Evolutionary conservation across 2,888 invertebrate genomes (phyloP).

Genomic region (Hypselothyrea guttata): DNA sequence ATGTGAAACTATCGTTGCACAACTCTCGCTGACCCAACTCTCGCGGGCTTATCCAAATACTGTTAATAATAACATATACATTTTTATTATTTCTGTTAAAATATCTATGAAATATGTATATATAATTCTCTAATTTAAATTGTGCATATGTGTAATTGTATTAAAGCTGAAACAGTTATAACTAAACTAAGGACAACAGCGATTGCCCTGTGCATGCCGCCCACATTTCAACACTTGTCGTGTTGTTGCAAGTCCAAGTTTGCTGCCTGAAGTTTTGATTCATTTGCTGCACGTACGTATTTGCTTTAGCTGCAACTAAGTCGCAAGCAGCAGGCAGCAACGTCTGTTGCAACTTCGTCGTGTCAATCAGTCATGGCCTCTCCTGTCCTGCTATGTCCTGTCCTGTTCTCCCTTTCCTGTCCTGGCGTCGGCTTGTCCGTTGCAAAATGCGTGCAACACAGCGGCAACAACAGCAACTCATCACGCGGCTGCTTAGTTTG

Average conservation of each 20-base stretch:
- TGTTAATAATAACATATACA: too few relatives aligned
- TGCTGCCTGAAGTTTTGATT: constrained; percentile 55
- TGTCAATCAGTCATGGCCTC: constrained; percentile 16
- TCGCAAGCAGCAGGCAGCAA: constrained; percentile 26
- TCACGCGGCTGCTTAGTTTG: constrained; percentile 32
- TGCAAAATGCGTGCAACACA: constrained; percentile 45
- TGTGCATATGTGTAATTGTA: neutral
- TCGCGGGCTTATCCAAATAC: too few relatives aligned
- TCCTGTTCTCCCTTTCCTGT: too few relatives aligned
- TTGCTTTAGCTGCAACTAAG: constrained; percentile 41
- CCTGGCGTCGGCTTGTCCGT: constrained; percentile 28
- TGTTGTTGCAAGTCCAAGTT: constrained; percentile 12
- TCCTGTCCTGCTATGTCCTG: too few relatives aligned
- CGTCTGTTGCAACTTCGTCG: constrained; percentile 23
- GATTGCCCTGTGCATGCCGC: constrained; percentile 2
- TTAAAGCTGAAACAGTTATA: neutral
- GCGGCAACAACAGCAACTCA: constrained; percentile 18
- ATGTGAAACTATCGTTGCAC: too few relatives aligned
- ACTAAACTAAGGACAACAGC: neutral
- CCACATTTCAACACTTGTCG: constrained; percentile 45
- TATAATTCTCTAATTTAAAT: too few relatives aligned
- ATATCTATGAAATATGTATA: too few relatives aligned
- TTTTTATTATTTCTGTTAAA: too few relatives aligned
- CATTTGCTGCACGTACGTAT: constrained; percentile 58
- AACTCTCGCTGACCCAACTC: too few relatives aligned